These are phyloP conservation scores for Sander lucioperca DNA, from an alignment of 2,113 vertebrate genomes.

Conservation along the genomic window DNA sequence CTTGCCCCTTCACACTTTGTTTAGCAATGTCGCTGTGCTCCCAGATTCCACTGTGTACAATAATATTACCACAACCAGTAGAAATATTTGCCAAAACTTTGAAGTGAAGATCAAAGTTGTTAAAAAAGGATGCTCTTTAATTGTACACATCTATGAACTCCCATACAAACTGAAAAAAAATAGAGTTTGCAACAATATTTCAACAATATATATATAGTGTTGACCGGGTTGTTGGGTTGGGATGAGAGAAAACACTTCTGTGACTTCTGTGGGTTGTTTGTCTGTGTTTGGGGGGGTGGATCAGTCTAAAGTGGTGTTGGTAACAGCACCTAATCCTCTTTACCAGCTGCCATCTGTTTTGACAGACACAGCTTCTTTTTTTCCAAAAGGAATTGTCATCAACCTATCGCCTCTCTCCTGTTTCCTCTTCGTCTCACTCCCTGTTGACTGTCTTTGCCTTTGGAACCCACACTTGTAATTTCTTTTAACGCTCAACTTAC, in stretches of 20 bases:
- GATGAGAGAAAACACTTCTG: constrained; percentile 54
- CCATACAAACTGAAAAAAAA: neutral
- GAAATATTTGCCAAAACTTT: neutral
- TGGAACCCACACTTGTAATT: neutral
- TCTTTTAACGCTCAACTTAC: constrained; percentile 20
- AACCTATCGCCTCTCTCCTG: constrained; percentile 15
- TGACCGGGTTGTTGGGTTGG: neutral
- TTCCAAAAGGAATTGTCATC: constrained; percentile 39
- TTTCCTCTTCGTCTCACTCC: constrained; percentile 48
- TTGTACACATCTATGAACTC: neutral
- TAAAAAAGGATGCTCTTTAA: neutral
- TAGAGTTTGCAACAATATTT: too few relatives aligned
- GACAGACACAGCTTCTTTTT: constrained; percentile 59
- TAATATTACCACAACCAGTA: neutral
- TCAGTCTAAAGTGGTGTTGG: constrained; percentile 64
- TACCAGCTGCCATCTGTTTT: constrained; percentile 80
- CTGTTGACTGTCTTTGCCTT: constrained; percentile 13
- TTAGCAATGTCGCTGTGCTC: neutral
- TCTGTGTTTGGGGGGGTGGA: constrained; percentile 44
- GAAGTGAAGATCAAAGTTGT: neutral
- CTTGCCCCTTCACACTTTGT: neutral
- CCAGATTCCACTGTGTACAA: neutral
- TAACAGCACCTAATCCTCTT: constrained; percentile 78
- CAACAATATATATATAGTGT: neutral
- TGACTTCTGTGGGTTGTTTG: constrained; percentile 10